Percentiles rank a stretch among this genome's conserved stretches.
Evolutionary conservation across 2,888 invertebrate genomes (phyloP).

Genomic region (Thymelicus acteon): DNA sequence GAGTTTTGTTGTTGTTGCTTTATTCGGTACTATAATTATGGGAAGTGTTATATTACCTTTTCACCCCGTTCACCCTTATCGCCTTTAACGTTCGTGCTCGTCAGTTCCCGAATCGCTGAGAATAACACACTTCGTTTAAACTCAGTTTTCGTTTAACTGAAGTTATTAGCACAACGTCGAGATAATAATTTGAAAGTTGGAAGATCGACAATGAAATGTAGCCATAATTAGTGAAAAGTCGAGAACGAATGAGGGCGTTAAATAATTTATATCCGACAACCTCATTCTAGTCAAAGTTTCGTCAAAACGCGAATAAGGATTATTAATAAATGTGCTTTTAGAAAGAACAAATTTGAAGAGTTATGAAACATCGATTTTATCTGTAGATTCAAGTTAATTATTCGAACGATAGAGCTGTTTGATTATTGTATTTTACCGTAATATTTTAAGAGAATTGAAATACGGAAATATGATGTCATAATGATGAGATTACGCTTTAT

Average conservation of each 20-base stretch:
- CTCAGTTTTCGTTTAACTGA: conserved; percentile 54
- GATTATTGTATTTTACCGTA: too few species aligned
- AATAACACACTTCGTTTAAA: conserved; percentile 53
- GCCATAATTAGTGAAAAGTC: conserved; percentile 43
- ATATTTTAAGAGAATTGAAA: too few species aligned
- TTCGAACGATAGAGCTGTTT: too few species aligned
- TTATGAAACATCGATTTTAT: background rate
- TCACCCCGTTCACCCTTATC: conserved; percentile 64
- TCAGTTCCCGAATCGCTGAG: conserved; percentile 63
- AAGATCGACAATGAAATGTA: conserved; percentile 40
- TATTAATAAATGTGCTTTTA: conserved; percentile 24
- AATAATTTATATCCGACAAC: conserved; percentile 45
- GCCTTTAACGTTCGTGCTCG: conserved; percentile 22
- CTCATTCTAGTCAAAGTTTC: conserved; percentile 42
- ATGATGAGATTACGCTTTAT: too few species aligned
- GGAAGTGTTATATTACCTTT: conserved; percentile 63
- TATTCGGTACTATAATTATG: conserved; percentile 21
- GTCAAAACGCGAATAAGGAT: conserved; percentile 28
- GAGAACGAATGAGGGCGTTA: conserved; percentile 36
- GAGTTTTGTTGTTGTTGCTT: too few species aligned
- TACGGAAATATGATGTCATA: too few species aligned
- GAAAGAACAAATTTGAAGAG: conserved; percentile 11
- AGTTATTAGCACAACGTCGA: conserved; percentile 47
- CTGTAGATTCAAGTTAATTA: background rate
- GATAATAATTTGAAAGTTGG: conserved; percentile 34